These are phyloP conservation scores for Chondrilla cf. caribensis DNA, from an alignment of 37 sponge, comb jelly and placozoan genomes.

Conservation along the genomic window DNA sequence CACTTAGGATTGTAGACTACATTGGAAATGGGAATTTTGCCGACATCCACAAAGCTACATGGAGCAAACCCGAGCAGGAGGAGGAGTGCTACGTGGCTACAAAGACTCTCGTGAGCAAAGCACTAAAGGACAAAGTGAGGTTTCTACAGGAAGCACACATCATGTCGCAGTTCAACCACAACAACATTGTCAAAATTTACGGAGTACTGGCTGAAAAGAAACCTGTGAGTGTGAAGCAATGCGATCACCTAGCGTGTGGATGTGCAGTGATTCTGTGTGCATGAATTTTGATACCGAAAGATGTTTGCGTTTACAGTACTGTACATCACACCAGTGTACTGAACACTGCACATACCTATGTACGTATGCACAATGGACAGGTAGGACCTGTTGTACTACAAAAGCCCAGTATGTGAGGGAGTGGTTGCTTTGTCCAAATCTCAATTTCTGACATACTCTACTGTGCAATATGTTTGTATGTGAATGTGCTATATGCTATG, in stretches of 20 bases:
- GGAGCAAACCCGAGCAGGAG: background rate
- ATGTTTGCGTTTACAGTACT: no score
- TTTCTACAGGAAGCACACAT: slow-evolving; percentile 26
- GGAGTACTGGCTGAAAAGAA: slow-evolving; percentile 18
- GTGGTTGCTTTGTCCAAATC: no score
- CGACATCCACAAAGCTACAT: slow-evolving; percentile 23
- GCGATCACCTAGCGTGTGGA: background rate
- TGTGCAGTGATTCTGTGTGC: no score
- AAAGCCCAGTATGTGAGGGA: no score
- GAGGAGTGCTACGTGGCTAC: slow-evolving; percentile 9
- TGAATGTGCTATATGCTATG: no score
- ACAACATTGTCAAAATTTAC: slow-evolving; percentile 28
- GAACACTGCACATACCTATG: no score
- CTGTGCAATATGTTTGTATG: no score
- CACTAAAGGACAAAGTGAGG: background rate
- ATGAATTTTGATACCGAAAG: no score
- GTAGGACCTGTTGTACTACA: no score
- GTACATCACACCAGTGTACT: no score
- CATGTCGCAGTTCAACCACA: slow-evolving; percentile 17
- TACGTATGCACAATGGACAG: no score
- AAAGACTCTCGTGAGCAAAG: slow-evolving; percentile 15
- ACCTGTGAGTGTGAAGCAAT: slow-evolving; percentile 16
- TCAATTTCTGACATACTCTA: no score
- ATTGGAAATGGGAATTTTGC: slow-evolving; percentile 23
- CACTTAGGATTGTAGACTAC: background rate